Evolutionary conservation across 2,888 invertebrate genomes (phyloP), one percentile per base, ranked within the genome.

Genomic region (Belgica antarctica): DNA sequence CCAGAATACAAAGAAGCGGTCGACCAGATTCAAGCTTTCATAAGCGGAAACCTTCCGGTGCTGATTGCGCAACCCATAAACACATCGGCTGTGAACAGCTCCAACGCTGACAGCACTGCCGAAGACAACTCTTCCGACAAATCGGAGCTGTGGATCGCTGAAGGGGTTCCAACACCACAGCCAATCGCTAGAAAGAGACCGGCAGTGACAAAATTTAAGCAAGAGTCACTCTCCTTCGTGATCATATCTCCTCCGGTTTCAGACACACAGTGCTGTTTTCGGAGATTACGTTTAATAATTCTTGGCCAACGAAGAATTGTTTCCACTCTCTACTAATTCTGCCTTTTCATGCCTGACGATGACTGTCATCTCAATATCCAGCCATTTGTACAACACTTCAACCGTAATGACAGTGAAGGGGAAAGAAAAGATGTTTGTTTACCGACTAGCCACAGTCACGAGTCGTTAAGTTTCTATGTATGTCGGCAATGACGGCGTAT

Each of bases 1-100:
- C 88, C 89, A 75, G 89, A 86, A 79, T 96, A 92, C 77, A 90
- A 89, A 71, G 93, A 94, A 75, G 96, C 94, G 0, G 85, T 96
- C 17, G 86, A 87, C 76, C 90, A 96, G 80, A 92, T 96, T 71
- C 92, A 94, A 76, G 85, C 89, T 72, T 92, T 91, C 72, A 83
- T 90, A 61, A 82, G 83, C 70, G 86, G 85, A 71, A 85, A 86
- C 73, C 79, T 79, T 71, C 78, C 79, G 27, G 79, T 78, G 12
- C 80, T 80, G 63, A 71, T 63, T 68, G n/a, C n/a, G n/a, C 3
- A 22, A 36, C 7, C 63, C 0, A 15, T 4, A 12, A 1, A 24
- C 22, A 25, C 31, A 12, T 10, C 25, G 4, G 57, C 17, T 8
- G 69, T 15, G 27, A 62, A 41, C 22, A 41, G 52, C 15, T 31